Evolutionary conservation across 1,140 invertebrate genomes (phyloP), one percentile per base, ranked within the genome.

Genomic region (Aphelenchoides fujianensis): DNA sequence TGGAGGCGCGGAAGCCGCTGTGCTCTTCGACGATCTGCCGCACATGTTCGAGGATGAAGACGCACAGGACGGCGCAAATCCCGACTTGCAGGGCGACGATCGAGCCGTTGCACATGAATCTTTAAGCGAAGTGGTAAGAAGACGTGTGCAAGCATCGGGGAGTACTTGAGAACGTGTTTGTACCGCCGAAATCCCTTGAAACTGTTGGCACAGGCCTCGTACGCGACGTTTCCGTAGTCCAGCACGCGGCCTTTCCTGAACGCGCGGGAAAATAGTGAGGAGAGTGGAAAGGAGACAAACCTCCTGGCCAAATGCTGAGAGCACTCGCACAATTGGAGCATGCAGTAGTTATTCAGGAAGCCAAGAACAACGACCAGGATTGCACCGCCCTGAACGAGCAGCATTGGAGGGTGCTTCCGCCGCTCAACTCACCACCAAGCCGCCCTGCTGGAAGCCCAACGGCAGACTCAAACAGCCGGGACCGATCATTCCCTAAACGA

Each of bases 401-500:
- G 2, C 12, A 37, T 32, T 31, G 12, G 31, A 52, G 23, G n/a
- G n/a, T n/a, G n/a, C n/a, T n/a, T n/a, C 1, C n/a, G 12, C 16
- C 19, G n/a, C 69, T 53, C 54, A 74, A 74, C 7, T 52, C 53
- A 23, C 74, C 78, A 74, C 74, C 28, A 83, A 62, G 9, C 80
- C 80, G 5, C 79, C 79, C 70, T 82, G 80, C 70, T 82, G 77
- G 54, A 82, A 82, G 3, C 80, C 81, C 2, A 82, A 37, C 3
- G 80, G 80, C 16, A 82, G 69, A 0, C 75, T 73, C 28, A 82
- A 68, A 72, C 80, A 82, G 3, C 80, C 80, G 5, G 80, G 81
- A 9, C 80, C 80, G 48, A 82, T 76, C 80, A 82, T 82, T 31
- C 80, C 80, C 32, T 69, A n/a, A n/a, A n/a, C n/a, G n/a, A n/a